phyloP scores from a whole-genome alignment of 2,888 invertebrate species.

The Cordilura impudica region DNA sequence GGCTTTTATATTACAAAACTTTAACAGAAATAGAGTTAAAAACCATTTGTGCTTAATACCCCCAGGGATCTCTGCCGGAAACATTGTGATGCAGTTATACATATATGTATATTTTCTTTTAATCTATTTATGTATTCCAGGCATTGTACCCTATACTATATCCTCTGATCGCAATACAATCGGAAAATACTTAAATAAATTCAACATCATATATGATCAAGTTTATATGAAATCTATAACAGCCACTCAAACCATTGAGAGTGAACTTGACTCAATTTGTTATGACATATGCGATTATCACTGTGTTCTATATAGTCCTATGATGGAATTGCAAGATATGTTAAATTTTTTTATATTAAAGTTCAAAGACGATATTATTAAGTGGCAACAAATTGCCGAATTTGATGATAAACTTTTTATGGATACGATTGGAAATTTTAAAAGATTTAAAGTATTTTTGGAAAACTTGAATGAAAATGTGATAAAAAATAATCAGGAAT shows the following conservation, averaged over 20 bases:
- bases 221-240: constrained; percentile 17
- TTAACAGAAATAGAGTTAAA: too few relatives aligned
- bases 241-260: neutral
- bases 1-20: too few relatives aligned
- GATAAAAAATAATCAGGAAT: neutral
- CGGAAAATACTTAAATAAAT: constrained; percentile 19
- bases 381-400: neutral
- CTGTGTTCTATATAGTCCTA: constrained; percentile 1
- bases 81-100: too few relatives aligned
- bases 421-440: neutral
- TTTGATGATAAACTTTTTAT: neutral
- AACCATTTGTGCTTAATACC: too few relatives aligned
- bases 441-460: neutral
- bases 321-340: neutral
- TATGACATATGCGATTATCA: constrained; percentile 4
- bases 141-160: neutral
- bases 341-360: constrained; percentile 2
- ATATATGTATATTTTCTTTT: too few relatives aligned
- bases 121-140: neutral
- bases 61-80: too few relatives aligned
- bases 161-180: neutral
- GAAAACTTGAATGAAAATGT: neutral
- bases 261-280: constrained; percentile 2
- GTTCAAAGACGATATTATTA: neutral
- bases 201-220: constrained; percentile 17